These are phyloP conservation scores for Gallinago media DNA, from an alignment of 2,113 vertebrate species.

Conservation along the genomic window DNA sequence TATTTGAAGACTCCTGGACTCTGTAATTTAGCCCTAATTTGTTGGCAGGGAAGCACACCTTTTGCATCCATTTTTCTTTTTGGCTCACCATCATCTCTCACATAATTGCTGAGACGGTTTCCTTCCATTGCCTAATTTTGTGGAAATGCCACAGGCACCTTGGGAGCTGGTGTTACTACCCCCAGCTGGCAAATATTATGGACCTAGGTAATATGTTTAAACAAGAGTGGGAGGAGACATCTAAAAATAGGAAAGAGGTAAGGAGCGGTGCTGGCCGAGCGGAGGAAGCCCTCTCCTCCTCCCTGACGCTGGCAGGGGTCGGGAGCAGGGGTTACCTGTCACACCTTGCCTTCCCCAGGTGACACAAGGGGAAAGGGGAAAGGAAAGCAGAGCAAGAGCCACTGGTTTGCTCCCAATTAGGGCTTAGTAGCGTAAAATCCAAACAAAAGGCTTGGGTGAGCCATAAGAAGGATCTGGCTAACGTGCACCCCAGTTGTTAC, in stretches of 20 bases:
- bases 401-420: not conserved
- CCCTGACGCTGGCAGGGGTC: rapidly evolving
- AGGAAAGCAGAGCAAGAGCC: not conserved
- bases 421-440: not conserved
- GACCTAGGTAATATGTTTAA: constrained; percentile 51
- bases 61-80: constrained; percentile 31
- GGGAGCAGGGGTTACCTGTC: rapidly evolving
- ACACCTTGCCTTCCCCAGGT: not conserved
- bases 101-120: constrained; percentile 34
- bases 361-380: not conserved
- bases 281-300: not conserved
- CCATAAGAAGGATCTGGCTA: not conserved
- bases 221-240: not conserved
- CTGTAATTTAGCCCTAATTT: constrained; percentile 51
- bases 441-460: not conserved
- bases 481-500: rapidly evolving
- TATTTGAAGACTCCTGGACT: not conserved
- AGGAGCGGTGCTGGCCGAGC: not conserved
- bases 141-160: not conserved
- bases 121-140: constrained; percentile 40
- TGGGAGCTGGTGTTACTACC: not conserved
- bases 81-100: constrained; percentile 18
- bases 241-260: constrained; percentile 27
- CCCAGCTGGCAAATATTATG: constrained; percentile 53
- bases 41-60: constrained; percentile 30